Evolutionary conservation across 23 tunicate genomes (phyloP).

Genomic region (Trididemnum miniatum): DNA sequence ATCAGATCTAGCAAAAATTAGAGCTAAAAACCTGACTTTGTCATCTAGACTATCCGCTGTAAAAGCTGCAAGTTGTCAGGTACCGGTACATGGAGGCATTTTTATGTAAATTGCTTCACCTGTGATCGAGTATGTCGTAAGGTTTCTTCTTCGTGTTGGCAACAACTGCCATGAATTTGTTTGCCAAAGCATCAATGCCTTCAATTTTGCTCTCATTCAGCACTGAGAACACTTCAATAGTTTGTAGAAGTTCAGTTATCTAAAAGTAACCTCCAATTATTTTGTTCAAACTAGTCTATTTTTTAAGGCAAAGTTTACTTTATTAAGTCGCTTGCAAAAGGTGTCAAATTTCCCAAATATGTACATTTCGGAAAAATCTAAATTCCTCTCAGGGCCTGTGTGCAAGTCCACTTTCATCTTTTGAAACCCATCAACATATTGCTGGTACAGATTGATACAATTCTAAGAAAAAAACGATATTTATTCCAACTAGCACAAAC

Average conservation of each 20-base stretch:
- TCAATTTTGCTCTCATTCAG: slow-evolving; percentile 84
- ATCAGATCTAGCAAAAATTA: not conserved
- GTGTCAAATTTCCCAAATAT: slow-evolving; percentile 99
- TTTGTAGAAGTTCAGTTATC: slow-evolving; percentile 86
- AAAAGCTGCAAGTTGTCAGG: too few species aligned
- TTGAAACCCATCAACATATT: slow-evolving; percentile 82
- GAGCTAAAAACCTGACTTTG: not conserved
- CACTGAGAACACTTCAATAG: slow-evolving; percentile 86
- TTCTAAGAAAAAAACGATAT: slow-evolving; percentile 46
- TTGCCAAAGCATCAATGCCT: slow-evolving; percentile 86
- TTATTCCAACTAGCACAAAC: too few species aligned
- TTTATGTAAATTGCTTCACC: too few species aligned
- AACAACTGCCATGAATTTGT: slow-evolving; percentile 76
- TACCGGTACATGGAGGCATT: too few species aligned
- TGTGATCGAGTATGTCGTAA: slow-evolving; percentile 87
- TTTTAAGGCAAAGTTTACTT: slow-evolving; percentile 47
- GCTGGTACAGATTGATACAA: slow-evolving; percentile 80
- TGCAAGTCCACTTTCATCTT: slow-evolving; percentile 77
- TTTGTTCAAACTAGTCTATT: not conserved
- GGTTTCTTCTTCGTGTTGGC: slow-evolving; percentile 91
- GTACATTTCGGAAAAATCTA: slow-evolving; percentile 99
- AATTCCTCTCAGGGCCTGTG: slow-evolving; percentile 52
- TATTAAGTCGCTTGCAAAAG: slow-evolving; percentile 88
- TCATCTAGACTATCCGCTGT: too few species aligned
- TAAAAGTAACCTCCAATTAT: not conserved